Conservation (phyloP, 2,113 vertebrate species). For the Lampris megalopsis region DNA sequence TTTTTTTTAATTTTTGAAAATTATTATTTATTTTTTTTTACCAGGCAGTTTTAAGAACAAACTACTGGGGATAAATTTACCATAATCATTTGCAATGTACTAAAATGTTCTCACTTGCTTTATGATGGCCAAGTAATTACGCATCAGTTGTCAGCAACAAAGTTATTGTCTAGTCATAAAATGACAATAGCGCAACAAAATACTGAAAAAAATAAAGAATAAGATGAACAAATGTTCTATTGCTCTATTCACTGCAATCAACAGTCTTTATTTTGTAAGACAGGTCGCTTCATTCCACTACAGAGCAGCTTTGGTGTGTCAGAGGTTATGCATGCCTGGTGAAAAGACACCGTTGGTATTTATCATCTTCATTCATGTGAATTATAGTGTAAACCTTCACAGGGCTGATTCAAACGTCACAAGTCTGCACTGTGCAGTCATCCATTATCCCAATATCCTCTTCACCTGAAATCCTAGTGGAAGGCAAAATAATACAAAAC, state of each 20-base stretch:
- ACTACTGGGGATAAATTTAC: background rate
- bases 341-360: conserved; percentile 25
- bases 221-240: no score
- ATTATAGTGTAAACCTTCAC: no score
- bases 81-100: background rate
- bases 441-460: conserved; percentile 48
- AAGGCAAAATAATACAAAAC: conserved; percentile 39
- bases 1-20: background rate
- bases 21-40: background rate
- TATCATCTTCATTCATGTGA: no score
- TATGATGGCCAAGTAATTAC: background rate
- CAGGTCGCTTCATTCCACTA: background rate
- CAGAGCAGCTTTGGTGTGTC: background rate
- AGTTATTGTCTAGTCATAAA: background rate
- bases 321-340: background rate
- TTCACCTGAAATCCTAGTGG: conserved; percentile 35
- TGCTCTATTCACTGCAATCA: no score
- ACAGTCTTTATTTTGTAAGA: background rate
- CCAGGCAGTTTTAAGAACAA: background rate
- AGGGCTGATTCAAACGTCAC: conserved; percentile 14
- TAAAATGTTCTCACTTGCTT: background rate
- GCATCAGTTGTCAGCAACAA: background rate
- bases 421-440: conserved; percentile 40
- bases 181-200: no score
- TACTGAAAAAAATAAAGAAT: no score